A percentile compares a stretch with the other conserved stretches of the same genome.
Evolutionary conservation across 2,888 invertebrate species (phyloP).

Genomic region (Microplitis deprimator): DNA sequence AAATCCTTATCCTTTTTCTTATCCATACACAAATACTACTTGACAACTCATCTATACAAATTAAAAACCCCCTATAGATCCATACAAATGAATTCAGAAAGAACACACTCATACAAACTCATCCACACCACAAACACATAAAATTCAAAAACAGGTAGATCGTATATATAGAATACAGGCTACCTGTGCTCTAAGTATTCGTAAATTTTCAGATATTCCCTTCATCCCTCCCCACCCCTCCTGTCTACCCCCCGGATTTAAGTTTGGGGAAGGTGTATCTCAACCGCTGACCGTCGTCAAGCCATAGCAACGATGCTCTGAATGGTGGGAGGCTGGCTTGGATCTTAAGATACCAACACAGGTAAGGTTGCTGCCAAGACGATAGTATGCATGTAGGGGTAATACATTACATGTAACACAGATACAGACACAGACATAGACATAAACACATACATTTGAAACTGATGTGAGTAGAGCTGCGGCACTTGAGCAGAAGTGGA

Average conservation of each 20-base stretch:
- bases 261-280: background rate
- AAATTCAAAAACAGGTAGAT: too few relatives aligned
- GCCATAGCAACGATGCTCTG: slow-evolving; percentile 18
- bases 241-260: slow-evolving; percentile 21
- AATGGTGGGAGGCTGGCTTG: background rate
- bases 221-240: slow-evolving; percentile 26
- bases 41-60: too few relatives aligned
- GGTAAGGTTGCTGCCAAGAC: background rate
- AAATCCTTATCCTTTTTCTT: too few relatives aligned
- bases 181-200: too few relatives aligned
- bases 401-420: background rate
- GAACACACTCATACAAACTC: too few relatives aligned
- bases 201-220: background rate
- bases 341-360: background rate
- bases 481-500: slow-evolving; percentile 1
- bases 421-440: background rate
- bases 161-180: too few relatives aligned
- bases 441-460: background rate
- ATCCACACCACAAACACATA: too few relatives aligned
- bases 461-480: slow-evolving; percentile 62
- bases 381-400: too few relatives aligned
- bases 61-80: too few relatives aligned
- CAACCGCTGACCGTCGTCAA: background rate
- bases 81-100: too few relatives aligned
- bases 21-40: too few relatives aligned